Evolutionary conservation across 2,797 vertebrate genomes (phyloP), one percentile per base, ranked within the genome.

Genomic region (Loriculus beryllinus): DNA sequence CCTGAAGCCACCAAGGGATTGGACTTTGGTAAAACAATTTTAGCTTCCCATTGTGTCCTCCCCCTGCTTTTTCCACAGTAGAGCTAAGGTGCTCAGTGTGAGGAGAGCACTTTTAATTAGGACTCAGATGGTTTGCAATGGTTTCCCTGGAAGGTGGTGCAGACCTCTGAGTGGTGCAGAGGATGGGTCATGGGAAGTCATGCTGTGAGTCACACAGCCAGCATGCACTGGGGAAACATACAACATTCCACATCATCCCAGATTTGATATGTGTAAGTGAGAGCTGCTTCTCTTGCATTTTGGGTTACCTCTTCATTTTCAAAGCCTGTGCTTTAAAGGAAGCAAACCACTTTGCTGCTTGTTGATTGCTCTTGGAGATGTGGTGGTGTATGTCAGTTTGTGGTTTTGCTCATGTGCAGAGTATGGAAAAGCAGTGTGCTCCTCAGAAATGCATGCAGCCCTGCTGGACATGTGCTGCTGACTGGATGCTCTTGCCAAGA

Each of bases 171-270:
- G 52, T 0, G 2, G 11, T 33, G 70, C 1, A 4, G 70, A 68
- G 40, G 43, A 75, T 25, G 45, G 51, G n/a, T 69, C 2, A 0
- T 2, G 1, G 63, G 75, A 49, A 20, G 18, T 2, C 8, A 1
- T 14, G 59, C 78, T 9, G 45, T 18, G 48, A 70, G 57, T 83
- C 42, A 51, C 5, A 2, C 51, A 81, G 67, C 71, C 77, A 78
- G 72, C 2, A 0, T 11, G 26, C 0, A 1, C 62, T 26, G 60
- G 28, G 42, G 47, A 29, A 56, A 14, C 43, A 42, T 4, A 29
- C 7, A 31, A 64, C 29, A 1, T 37, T 54, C 69, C 78, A 59
- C 78, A 9, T 43, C 33, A 10, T 29, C 23, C 8, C 37, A 0
- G 15, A 6, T 21, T 62, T 33, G 13, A 16, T 20, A 28, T 1